Evolutionary conservation across 2,888 invertebrate genomes (phyloP), one percentile per base, ranked within the genome.

Genomic region (Catocala fraxini): DNA sequence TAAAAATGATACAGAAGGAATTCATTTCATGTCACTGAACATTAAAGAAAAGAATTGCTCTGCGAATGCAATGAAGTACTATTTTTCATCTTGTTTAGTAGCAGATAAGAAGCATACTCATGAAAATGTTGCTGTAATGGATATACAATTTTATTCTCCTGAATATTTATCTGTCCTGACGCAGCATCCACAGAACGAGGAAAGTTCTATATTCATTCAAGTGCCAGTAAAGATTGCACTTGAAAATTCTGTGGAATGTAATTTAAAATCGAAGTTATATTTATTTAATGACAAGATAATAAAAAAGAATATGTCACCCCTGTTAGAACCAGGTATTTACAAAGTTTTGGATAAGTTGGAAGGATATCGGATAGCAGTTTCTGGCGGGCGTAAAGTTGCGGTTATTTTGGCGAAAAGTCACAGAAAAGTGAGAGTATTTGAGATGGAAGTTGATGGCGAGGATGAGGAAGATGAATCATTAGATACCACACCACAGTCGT

Each of bases 371-470:
- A 95, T 99, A 80, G 97, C 98, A 1, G 98, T 98, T 4, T 98
- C 98, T 49, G 98, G 98, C 0, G 96, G 96, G 59, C 88, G 96
- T 64, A 97, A 97, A 90, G 98, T 99, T 7, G 97, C 98, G 7
- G 97, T 98, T 46, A 96, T 99, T 51, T 92, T 98, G 46, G 97
- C 97, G 12, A 97, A 97, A 75, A 97, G 96, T 77, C 94, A 95
- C 57, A 96, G 97, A 63, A 97, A 98, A 86, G 97, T 99, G 48
- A 95, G 98, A 67, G 95, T 98, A 52, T 97, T 97, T 85, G 98
- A 99, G 88, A 98, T 98, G 96, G 99, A 99, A 92, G 97, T 97
- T 0, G 98, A 98, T 83, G 98, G 98, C 33, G 98, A 98, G 61
- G 98, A 99, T 68, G 98, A 98, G 59, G 97, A 97, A 43, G 97